Base-by-base conservation (phyloP, 2,888 invertebrate species). In the Phlogophora meticulosa region DNA sequence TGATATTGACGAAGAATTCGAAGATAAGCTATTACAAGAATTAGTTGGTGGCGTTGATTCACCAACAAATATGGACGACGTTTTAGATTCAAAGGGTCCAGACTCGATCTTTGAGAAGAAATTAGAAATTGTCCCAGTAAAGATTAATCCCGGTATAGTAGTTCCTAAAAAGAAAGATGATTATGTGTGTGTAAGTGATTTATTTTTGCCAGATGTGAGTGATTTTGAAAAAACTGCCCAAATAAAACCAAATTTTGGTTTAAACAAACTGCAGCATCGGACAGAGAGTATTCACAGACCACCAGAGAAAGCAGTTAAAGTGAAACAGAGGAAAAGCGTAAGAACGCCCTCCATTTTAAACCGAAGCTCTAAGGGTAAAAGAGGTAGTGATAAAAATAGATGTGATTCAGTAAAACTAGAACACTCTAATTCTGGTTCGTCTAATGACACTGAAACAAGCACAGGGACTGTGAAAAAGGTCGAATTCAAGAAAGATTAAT, bases 351-450 rank as follows among this genome's bases (percentile, higher is more conserved):
- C 89, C 3, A 87, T 94, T 79, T 85, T 94, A 46, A 90, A 82
- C 62, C 91, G 90, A 81, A 85, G 84, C 66, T 78, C 85, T n/a
- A 94, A 89, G 73, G 85, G 78, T 51, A 92, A 86, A 80, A 86
- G 77, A 7, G n/a, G 17, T 65, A 87, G 83, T 83, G 83, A 86
- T 72, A 89, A 76, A 76, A 85, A 56, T 66, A 91, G 88, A 80
- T 81, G 71, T 83, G 90, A 89, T 86, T 70, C 82, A 55, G 89
- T 83, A 67, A 91, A 90, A 78, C 87, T 93, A 78, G 95, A 95
- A 85, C 93, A 96, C 90, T 96, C 96, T 11, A 96, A 95, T 86
- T 96, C 96, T 10, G 96, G 96, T 71, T 96, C 96, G 10, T 96
- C 96, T 1, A 96, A 96, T 83, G 96, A 96, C 69, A 96, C 96